Base-by-base conservation (phyloP, 2,888 invertebrate genomes). In the Stegophylla sp. region DNA sequence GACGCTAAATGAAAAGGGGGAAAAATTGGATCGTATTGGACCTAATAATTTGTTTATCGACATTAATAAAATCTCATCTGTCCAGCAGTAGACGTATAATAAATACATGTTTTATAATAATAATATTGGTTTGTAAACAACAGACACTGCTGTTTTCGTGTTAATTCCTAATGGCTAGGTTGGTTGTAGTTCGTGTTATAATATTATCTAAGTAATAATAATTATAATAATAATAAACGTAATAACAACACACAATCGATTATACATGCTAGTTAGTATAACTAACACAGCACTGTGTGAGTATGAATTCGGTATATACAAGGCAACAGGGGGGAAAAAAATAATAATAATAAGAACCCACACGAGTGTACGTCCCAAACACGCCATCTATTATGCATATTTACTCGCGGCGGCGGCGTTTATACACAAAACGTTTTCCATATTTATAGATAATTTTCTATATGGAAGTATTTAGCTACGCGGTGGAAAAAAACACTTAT, bases 231-330 rank as follows among this genome's bases (percentile, higher is more conserved):
- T 17, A 61, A 34, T 17, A 34, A 61, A 28, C 3, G 12, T 12
- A 64, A 3, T 28, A 64, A 41, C 12, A 64, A 56, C 20, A 20
- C 10, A 64, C 34, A 41, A 10, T 41, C 34, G 34, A 64, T 64
- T 41, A 64, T 20, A 64, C 63, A 41, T 41, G 63, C 41, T 41
- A 20, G 20, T 41, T 64, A 64, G 34, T 56, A n/a, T n/a, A n/a
- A n/a, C n/a, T n/a, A n/a, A n/a, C n/a, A n/a, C n/a, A 23, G 51
- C 20, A 23, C n/a, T n/a, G 23, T 23, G 12, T 34, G 34, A 34
- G 9, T 56, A 34, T 56, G 12, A 56, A 56, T 56, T 56, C 3
- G 45, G 56, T 23, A 1, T 56, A 34, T 17, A 34, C 9, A 34
- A n/a, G 26, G 61, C 34, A 17, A n/a, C 3, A n/a, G n/a, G n/a